Conservation (phyloP, 2,797 vertebrate genomes). For the Cheirogaleus major region DNA sequence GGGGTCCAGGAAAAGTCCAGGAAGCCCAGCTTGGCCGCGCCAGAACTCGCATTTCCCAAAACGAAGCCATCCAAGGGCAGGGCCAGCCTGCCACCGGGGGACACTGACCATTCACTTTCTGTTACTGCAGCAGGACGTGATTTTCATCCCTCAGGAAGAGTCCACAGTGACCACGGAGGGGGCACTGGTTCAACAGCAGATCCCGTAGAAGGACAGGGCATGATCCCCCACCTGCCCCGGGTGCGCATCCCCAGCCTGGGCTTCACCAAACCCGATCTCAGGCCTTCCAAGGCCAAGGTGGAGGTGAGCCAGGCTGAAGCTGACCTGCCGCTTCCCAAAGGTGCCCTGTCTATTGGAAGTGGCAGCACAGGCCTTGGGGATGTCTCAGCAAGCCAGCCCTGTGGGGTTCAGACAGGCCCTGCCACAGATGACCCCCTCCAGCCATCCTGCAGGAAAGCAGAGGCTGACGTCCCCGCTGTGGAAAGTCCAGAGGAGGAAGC, state of each 20-base stretch:
- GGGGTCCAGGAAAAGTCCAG: slow-evolving; percentile 44
- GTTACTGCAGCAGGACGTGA: background rate
- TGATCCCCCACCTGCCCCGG: background rate
- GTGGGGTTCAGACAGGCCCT: rapidly evolving
- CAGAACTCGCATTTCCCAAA: slow-evolving; percentile 74
- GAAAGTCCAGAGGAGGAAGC: background rate
- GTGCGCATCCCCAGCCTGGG: background rate
- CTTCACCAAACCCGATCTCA: background rate
- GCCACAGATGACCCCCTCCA: background rate
- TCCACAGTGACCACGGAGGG: rapidly evolving
- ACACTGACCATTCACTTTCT: background rate
- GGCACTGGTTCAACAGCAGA: rapidly evolving
- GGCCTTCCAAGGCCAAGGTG: background rate
- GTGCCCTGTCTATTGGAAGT: background rate
- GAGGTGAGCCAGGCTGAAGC: background rate
- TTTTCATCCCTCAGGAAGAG: slow-evolving; percentile 20
- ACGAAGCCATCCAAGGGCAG: slow-evolving; percentile 64
- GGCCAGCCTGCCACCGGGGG: slow-evolving; percentile 49
- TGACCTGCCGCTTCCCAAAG: background rate
- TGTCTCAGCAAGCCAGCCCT: rapidly evolving
- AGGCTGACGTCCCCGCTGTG: rapidly evolving
- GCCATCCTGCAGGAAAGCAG: background rate
- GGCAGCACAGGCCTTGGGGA: rapidly evolving
- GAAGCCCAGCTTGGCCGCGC: slow-evolving; percentile 72
- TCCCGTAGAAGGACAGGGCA: rapidly evolving